Evolutionary conservation across 2,113 vertebrate species (phyloP).

Genomic region (Notechis scutatus): DNA sequence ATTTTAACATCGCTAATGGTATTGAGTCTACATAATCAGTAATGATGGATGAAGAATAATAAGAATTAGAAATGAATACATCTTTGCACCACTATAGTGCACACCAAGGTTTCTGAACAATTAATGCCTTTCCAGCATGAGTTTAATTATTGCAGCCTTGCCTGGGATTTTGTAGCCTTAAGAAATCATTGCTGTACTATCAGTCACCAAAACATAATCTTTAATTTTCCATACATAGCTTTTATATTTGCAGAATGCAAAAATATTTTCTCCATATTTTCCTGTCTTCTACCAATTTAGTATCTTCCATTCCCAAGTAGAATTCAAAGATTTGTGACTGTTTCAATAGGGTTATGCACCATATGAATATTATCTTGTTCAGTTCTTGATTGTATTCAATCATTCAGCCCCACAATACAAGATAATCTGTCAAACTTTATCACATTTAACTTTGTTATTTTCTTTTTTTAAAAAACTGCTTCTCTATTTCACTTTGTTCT

Average conservation of each 20-base stretch:
- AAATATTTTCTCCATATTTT: not conserved
- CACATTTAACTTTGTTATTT: not conserved
- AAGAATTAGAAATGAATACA: not conserved
- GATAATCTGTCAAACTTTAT: not conserved
- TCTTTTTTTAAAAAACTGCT: not conserved
- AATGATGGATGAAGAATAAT: not conserved
- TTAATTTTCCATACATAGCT: not conserved
- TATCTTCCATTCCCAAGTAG: not conserved
- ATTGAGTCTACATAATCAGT: not conserved
- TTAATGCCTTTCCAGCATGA: not conserved
- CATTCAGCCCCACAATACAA: not conserved
- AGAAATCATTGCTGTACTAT: not conserved
- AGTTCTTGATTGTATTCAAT: not conserved
- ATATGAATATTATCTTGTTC: not conserved
- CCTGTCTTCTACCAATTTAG: not conserved
- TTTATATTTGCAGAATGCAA: not conserved
- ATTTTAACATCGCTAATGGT: not conserved
- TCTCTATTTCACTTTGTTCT: not conserved
- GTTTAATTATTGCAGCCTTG: not conserved
- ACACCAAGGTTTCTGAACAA: not conserved
- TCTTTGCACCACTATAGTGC: not conserved
- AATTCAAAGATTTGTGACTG: not conserved
- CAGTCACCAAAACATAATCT: not conserved
- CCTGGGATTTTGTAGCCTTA: not conserved
- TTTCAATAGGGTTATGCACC: not conserved